Conservation (phyloP, 2,797 vertebrate species). For the Phylloscopus collybita region DNA sequence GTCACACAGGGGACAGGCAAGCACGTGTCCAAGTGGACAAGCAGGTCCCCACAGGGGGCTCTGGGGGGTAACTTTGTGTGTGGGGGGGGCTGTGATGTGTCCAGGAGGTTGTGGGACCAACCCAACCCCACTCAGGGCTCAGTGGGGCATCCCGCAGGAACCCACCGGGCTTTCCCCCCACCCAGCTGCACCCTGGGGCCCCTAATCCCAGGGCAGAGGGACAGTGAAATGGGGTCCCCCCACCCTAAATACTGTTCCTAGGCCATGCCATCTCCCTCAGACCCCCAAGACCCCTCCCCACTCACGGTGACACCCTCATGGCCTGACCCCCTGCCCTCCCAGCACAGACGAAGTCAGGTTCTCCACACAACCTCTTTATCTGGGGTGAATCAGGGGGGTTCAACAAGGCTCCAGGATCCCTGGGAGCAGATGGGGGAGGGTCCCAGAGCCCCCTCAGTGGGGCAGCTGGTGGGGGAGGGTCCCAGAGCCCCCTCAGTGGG, state of each 20-base stretch:
- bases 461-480: not conserved
- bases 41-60: not conserved
- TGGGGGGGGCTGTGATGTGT: not conserved
- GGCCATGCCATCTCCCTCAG: no score
- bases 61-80: no score
- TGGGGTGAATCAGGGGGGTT: not conserved
- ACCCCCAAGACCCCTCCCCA: not conserved
- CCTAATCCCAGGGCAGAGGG: no score
- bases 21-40: not conserved
- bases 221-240: no score
- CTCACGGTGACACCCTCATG: accelerated
- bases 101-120: not conserved
- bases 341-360: not conserved
- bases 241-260: not conserved
- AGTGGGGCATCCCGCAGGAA: not conserved
- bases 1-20: not conserved
- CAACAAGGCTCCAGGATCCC: not conserved
- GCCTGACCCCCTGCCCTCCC: not conserved
- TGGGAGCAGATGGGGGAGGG: not conserved
- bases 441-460: constrained; percentile 66
- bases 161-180: accelerated
- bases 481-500: constrained; percentile 69
- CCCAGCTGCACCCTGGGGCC: not conserved
- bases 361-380: not conserved
- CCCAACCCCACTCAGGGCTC: no score